Base-by-base conservation (phyloP, 1,140 invertebrate genomes). In the Brachionus angularis region DNA sequence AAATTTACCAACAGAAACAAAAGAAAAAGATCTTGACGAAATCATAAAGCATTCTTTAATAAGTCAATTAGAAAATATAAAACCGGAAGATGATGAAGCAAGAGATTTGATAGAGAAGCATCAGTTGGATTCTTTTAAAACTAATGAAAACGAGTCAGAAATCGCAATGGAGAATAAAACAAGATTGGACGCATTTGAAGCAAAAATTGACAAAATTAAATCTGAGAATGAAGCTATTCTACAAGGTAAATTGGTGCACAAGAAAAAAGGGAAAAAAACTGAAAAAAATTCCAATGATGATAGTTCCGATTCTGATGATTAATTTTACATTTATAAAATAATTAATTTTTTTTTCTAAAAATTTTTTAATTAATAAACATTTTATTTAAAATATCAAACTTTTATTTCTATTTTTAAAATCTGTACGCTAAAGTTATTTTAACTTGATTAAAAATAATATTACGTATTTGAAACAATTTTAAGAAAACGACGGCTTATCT, bases 1-100 rank as follows among this genome's bases (percentile, higher is more conserved):
- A 70, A 76, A 75, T 55, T 77, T 80, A 76, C 76, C 79, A 14
- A 16, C 49, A 34, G 75, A 73, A 27, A 52, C 67, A 29, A 50
- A 1, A 7, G 62, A 46, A 21, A 46, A 67, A 16, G 62, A 67
- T 47, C 16, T 67, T 3, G 62, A 67, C 5, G 62, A 67, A 3
- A 50, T 67, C 10, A 67, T 67, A n/a, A 46, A 34, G 25, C 62
- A 67, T 16, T 67, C 62, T 10, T 47, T 67, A 42, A 67, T 67
- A 47, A 67, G 62, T 36, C 42, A 67, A 31, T 34, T 67, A 31
- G 62, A 67, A 47, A 50, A 46, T 46, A n/a, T 67, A 8, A 50
- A 67, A 67, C 39, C 16, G 4, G 62, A 67, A 1, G 62, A 67
- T 3, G 62, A 67, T 1, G 42, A 67, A 16, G 31, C 42, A 0